Evolutionary conservation across 2,797 vertebrate species (phyloP).

Genomic region (Danio choprae): DNA sequence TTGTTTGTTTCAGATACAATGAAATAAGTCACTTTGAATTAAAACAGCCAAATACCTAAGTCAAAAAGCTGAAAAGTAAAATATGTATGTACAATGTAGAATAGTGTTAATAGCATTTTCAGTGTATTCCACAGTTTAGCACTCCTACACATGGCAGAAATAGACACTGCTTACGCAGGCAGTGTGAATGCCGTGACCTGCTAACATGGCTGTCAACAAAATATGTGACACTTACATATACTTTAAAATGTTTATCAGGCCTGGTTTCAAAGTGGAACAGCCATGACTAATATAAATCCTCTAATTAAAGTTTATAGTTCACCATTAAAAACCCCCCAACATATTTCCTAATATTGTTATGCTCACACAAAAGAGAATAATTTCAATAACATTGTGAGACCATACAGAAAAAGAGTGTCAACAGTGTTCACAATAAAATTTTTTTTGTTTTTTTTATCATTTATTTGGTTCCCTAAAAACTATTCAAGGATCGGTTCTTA

Average conservation of each 20-base stretch:
- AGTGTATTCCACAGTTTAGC: background rate
- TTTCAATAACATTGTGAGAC: background rate
- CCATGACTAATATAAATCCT: conserved; percentile 6
- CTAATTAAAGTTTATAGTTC: background rate
- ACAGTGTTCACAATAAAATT: background rate
- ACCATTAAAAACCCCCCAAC: background rate
- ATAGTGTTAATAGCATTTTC: background rate
- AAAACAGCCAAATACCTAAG: too few relatives aligned
- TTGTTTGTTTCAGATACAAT: too few relatives aligned
- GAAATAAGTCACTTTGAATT: too few relatives aligned
- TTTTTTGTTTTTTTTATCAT: too few relatives aligned
- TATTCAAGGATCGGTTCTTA: too few relatives aligned
- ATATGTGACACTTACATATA: background rate
- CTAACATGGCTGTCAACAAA: conserved; percentile 2
- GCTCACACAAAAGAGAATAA: background rate
- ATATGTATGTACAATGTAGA: background rate
- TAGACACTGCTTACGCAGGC: background rate
- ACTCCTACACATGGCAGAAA: background rate
- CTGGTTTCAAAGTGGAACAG: background rate
- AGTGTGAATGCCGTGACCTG: background rate
- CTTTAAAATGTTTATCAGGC: background rate
- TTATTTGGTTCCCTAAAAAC: too few relatives aligned
- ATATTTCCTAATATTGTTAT: background rate
- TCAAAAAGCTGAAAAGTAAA: background rate
- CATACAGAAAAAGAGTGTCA: background rate